These are phyloP conservation scores for Erebia palarica DNA, from an alignment of 2,888 invertebrate species.

Conservation along the genomic window DNA sequence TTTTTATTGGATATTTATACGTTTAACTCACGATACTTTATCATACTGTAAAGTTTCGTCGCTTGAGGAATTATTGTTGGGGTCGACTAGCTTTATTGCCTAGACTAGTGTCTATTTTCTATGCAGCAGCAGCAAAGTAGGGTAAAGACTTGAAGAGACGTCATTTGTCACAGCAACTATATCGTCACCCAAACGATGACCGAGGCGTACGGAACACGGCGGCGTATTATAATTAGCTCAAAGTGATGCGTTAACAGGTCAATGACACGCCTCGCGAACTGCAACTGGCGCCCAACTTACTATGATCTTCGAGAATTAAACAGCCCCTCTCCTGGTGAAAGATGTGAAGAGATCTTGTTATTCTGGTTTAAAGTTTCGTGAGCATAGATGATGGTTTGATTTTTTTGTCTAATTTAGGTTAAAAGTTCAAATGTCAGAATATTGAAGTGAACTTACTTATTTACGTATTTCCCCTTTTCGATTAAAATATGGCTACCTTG, in stretches of 20 bases:
- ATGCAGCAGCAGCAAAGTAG: neutral
- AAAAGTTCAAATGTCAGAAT: neutral
- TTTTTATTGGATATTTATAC: no score
- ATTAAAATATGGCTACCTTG: neutral
- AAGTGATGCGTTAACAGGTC: slow-evolving; percentile 74
- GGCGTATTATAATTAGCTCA: slow-evolving; percentile 72
- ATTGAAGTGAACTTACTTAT: neutral
- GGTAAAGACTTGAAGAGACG: neutral
- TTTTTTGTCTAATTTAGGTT: neutral
- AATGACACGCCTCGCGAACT: slow-evolving; percentile 68
- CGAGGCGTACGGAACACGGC: slow-evolving; percentile 56
- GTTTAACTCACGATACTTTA: no score
- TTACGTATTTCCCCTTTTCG: neutral
- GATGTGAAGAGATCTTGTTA: slow-evolving; percentile 24
- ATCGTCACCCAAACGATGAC: slow-evolving; percentile 35
- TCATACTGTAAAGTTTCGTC: no score
- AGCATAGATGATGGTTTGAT: slow-evolving; percentile 2
- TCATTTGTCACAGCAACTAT: slow-evolving; percentile 22
- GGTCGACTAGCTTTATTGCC: no score
- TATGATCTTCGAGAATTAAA: slow-evolving; percentile 46
- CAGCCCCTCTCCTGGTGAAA: slow-evolving; percentile 24
- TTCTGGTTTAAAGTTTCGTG: slow-evolving; percentile 8
- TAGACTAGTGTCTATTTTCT: no score
- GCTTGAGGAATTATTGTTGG: no score
- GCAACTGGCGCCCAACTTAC: slow-evolving; percentile 52